Conservation (phyloP, 2,797 vertebrate genomes). For the Apodemus agrarius region DNA sequence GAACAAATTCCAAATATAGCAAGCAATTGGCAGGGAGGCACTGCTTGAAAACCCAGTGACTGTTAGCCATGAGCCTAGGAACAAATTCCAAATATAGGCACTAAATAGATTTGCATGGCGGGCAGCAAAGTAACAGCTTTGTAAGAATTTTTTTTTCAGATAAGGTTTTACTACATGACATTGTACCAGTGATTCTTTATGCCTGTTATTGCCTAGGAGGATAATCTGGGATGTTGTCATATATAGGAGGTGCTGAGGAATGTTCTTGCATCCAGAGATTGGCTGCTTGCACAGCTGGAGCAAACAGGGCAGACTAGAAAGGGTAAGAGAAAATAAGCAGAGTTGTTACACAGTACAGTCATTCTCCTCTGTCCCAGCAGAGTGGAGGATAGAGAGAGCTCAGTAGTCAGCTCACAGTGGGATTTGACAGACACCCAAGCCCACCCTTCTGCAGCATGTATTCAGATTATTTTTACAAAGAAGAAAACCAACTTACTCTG, state of each 20-base stretch:
- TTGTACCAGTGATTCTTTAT: background rate
- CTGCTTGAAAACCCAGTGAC: background rate
- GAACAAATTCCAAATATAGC: background rate
- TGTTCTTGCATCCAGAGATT: background rate
- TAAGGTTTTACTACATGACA: background rate
- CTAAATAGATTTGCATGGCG: background rate
- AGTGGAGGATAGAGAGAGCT: background rate
- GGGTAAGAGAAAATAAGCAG: background rate
- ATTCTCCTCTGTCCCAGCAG: background rate
- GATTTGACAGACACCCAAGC: background rate
- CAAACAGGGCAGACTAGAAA: background rate
- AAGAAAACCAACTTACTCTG: slow-evolving; percentile 34
- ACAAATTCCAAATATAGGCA: background rate
- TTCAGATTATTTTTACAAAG: background rate
- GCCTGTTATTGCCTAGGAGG: background rate
- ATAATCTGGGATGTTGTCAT: background rate
- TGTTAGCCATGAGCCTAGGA: background rate
- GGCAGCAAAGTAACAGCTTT: background rate
- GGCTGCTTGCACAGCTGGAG: background rate
- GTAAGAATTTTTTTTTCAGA: background rate
- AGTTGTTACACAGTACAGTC: background rate
- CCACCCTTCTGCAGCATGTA: background rate
- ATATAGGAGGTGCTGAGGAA: background rate
- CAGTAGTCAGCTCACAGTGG: no score
- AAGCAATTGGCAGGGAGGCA: background rate